Evolutionary conservation across 2,113 vertebrate genomes (phyloP), one percentile per base, ranked within the genome.

Genomic region (Phalacrocorax brasilianus): DNA sequence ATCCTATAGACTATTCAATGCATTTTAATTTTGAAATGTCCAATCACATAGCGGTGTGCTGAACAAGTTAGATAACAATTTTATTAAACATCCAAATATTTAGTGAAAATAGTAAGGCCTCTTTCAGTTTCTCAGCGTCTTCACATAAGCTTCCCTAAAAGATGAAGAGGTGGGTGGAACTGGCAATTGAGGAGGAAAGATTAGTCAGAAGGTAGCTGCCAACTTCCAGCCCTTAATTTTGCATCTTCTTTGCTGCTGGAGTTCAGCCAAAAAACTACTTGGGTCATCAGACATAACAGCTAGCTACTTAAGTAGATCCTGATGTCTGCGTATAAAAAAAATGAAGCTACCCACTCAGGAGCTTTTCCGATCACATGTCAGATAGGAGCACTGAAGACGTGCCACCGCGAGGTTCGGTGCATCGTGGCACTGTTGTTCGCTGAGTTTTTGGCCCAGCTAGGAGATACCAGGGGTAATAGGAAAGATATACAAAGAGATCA

Each of bases 171-270:
- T 96, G 56, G 80, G 67, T 89, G 45, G n/a, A 96, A 70, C 80
- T 79, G 40, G 74, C 77, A 74, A 58, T 59, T 77, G 71, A 82
- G 66, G 67, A 91, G 40, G 77, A 85, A 87, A 73, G 77, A 93
- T 96, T 85, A 95, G 74, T 92, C 84, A 95, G 77, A 91, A 95
- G 76, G 59, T 84, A 97, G 58, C 70, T 93, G 92, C 93, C 88
- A 88, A 53, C 40, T 97, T 87, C 66, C 78, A 92, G 67, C 47
- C 84, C 76, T 91, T 85, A 59, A 85, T 91, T 95, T 91, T 88
- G 8, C 62, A 71, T 94, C 70, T 89, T 76, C 75, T 92, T 87
- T 89, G 44, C 77, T 94, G 62, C 52, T 94, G 92, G 66, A 95
- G 44, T 16, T 4, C 74, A 66, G 80, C 88, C 96, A 89, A 56